These are phyloP conservation scores for Desoria tigrina DNA, from an alignment of 2,888 invertebrate species.

Conservation along the genomic window DNA sequence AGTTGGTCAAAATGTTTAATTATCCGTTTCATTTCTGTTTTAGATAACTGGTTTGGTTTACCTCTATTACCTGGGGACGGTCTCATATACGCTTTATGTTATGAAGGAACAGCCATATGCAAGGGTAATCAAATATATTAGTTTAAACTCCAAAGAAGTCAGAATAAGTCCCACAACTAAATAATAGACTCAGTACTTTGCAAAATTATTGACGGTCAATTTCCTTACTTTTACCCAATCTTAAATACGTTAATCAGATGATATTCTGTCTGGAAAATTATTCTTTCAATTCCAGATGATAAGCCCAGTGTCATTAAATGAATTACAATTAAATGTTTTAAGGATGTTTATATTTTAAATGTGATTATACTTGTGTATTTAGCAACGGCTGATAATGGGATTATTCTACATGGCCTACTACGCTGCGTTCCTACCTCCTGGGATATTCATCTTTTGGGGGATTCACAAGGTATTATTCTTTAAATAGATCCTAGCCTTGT, in stretches of 20 bases:
- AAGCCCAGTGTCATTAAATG: not conserved
- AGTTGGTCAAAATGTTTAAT: not conserved
- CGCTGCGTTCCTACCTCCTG: constrained; percentile 42
- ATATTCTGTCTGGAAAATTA: too few species aligned
- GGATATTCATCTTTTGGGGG: constrained; percentile 43
- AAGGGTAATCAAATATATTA: not conserved
- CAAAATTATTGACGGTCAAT: too few species aligned
- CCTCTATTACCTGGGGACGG: constrained; percentile 35
- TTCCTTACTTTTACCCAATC: too few species aligned
- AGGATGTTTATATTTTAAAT: not conserved
- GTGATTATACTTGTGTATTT: not conserved
- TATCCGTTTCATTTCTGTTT: not conserved
- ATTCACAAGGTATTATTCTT: constrained; percentile 47
- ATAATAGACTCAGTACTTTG: too few species aligned
- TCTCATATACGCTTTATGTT: constrained; percentile 24
- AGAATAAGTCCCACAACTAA: too few species aligned
- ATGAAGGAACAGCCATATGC: not conserved
- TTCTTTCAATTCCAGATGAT: too few species aligned
- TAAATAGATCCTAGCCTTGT: too few species aligned
- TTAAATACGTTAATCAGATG: too few species aligned
- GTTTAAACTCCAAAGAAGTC: too few species aligned
- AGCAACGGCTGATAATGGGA: constrained; percentile 35
- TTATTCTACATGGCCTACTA: constrained; percentile 43
- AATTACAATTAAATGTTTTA: not conserved
- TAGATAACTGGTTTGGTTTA: constrained; percentile 33